Conservation (phyloP, 2,113 vertebrate species). For the Calonectris borealis region DNA sequence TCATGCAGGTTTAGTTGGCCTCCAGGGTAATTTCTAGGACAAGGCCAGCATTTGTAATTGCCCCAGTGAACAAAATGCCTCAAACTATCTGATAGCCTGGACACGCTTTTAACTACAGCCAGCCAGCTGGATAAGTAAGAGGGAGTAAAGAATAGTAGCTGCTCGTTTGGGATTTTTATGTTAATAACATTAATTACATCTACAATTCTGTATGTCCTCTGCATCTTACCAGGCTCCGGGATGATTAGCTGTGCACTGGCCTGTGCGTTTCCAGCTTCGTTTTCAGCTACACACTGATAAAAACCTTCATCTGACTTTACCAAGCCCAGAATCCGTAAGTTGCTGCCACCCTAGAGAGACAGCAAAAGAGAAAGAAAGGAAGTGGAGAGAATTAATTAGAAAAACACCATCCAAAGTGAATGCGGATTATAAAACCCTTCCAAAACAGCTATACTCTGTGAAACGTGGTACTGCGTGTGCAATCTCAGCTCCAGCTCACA, state of each 20-base stretch:
- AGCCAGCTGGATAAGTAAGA: neutral
- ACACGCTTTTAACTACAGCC: neutral
- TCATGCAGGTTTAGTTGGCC: neutral
- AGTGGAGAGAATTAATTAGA: neutral
- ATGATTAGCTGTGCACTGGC: slow-evolving; percentile 90
- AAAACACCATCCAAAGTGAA: neutral
- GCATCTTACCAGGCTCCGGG: slow-evolving; percentile 84
- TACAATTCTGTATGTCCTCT: neutral
- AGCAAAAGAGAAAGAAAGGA: neutral
- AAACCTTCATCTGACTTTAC: slow-evolving; percentile 95
- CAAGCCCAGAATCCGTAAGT: slow-evolving; percentile 89
- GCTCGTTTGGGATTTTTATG: neutral
- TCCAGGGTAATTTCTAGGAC: neutral
- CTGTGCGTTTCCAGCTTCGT: slow-evolving; percentile 86
- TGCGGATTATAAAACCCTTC: neutral
- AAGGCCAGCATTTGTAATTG: neutral
- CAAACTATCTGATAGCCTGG: neutral
- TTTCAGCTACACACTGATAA: slow-evolving; percentile 94
- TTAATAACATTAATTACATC: neutral
- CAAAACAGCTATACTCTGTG: neutral
- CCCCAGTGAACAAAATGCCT: neutral
- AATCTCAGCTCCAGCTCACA: neutral
- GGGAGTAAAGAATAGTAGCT: neutral
- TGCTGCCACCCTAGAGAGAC: slow-evolving; percentile 84
- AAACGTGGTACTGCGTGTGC: accelerated